phyloP scores from a whole-genome alignment of 2,797 vertebrate species.

The Ibycter americanus region DNA sequence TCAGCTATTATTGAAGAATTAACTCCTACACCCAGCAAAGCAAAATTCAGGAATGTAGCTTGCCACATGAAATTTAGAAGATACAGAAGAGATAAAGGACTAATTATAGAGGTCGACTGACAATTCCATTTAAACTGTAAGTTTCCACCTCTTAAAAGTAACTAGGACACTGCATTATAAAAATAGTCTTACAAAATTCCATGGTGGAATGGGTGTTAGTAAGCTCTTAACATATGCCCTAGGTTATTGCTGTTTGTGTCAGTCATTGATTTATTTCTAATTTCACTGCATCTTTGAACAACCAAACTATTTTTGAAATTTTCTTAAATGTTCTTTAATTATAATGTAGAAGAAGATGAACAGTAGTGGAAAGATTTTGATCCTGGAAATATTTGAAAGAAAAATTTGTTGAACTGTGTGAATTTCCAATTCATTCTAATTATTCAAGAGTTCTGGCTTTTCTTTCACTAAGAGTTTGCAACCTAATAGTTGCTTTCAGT shows the following conservation, averaged over 20 bases:
- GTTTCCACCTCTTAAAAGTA: background rate
- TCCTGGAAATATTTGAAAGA: background rate
- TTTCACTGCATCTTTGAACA: background rate
- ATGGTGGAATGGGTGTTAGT: background rate
- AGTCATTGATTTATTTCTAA: background rate
- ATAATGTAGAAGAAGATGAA: background rate
- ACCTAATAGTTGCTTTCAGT: background rate
- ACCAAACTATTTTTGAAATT: background rate
- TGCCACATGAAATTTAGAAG: background rate
- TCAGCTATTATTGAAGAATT: background rate
- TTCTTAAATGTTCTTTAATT: background rate
- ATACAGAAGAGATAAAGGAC: background rate
- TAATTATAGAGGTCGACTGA: background rate
- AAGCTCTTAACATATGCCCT: background rate
- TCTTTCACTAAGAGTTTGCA: background rate
- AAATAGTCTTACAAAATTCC: slow-evolving; percentile 1
- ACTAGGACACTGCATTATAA: background rate
- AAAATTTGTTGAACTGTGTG: background rate
- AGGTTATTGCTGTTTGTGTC: background rate
- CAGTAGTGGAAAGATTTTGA: background rate
- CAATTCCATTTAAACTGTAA: background rate
- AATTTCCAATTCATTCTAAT: background rate
- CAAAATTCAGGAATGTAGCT: background rate
- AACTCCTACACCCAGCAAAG: background rate
- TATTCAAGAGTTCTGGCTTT: background rate